These are phyloP conservation scores for Sebastes matsubarae DNA, from an alignment of 2,797 vertebrate genomes.

Conservation along the genomic window DNA sequence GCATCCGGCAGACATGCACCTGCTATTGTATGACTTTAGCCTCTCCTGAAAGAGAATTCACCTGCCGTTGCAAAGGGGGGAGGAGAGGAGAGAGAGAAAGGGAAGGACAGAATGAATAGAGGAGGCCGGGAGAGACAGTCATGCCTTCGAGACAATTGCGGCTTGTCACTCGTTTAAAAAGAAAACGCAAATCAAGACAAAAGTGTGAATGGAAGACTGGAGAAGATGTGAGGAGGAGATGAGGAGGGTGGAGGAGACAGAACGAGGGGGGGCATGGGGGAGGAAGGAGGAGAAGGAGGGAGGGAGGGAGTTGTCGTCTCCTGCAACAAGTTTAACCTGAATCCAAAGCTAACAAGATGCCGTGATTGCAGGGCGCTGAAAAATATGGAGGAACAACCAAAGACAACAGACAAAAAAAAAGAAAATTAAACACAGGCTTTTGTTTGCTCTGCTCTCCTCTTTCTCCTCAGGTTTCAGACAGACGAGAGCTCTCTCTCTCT, in stretches of 20 bases:
- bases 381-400: slow-evolving; percentile 81
- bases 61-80: slow-evolving; percentile 34
- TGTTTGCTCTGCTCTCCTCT: slow-evolving; percentile 54
- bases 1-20: slow-evolving; percentile 58
- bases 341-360: slow-evolving; percentile 82
- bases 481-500: slow-evolving; percentile 10
- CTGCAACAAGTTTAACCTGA: slow-evolving; percentile 85
- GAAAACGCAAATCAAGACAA: slow-evolving; percentile 58
- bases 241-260: slow-evolving; percentile 28
- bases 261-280: background rate
- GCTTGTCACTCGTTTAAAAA: slow-evolving; percentile 64
- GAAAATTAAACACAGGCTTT: slow-evolving; percentile 77
- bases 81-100: slow-evolving; percentile 8
- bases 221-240: slow-evolving; percentile 39
- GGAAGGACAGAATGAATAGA: slow-evolving; percentile 14
- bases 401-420: slow-evolving; percentile 61
- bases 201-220: slow-evolving; percentile 54
- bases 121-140: slow-evolving; percentile 39
- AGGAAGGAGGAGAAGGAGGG: background rate
- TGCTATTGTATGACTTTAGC: slow-evolving; percentile 53
- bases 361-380: slow-evolving; percentile 84
- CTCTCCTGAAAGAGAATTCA: slow-evolving; percentile 55
- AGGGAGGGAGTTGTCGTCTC: slow-evolving; percentile 58
- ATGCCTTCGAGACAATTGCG: slow-evolving; percentile 62
- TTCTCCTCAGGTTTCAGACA: slow-evolving; percentile 66